These are phyloP conservation scores for Melipona quadrifasciata DNA, from an alignment of 1,140 invertebrate genomes.

Conservation along the genomic window DNA sequence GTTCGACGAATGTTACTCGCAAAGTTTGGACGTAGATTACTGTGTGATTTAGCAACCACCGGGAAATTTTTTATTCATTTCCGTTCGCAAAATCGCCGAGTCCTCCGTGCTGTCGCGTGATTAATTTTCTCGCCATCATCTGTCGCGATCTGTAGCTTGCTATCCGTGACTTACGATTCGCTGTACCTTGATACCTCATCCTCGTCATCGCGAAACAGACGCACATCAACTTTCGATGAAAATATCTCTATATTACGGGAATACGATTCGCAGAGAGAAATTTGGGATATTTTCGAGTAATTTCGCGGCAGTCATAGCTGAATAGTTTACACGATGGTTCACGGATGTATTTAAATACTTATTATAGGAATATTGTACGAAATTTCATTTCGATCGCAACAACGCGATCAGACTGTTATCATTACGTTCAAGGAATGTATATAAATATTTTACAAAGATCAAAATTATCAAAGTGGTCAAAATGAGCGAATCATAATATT, in stretches of 20 bases:
- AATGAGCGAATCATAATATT: no score
- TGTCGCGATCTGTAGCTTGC: background rate
- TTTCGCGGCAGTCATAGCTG: background rate
- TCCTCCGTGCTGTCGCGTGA: background rate
- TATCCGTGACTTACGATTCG: background rate
- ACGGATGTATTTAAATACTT: background rate
- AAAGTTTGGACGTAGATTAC: background rate
- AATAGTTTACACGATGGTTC: background rate
- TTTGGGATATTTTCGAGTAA: background rate
- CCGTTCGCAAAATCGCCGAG: background rate
- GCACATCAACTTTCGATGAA: background rate
- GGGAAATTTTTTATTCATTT: constrained; percentile 2
- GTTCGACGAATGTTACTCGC: background rate
- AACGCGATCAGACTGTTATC: background rate
- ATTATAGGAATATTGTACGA: background rate
- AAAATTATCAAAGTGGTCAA: no score
- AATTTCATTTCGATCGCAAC: background rate
- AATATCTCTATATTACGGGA: background rate
- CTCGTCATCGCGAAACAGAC: background rate
- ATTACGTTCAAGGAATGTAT: background rate
- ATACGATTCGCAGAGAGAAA: background rate
- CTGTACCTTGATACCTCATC: background rate
- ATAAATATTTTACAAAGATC: background rate
- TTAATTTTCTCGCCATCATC: background rate
- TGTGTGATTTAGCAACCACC: background rate